Conservation (phyloP, 2,888 invertebrate species). For the Cryptus armator region DNA sequence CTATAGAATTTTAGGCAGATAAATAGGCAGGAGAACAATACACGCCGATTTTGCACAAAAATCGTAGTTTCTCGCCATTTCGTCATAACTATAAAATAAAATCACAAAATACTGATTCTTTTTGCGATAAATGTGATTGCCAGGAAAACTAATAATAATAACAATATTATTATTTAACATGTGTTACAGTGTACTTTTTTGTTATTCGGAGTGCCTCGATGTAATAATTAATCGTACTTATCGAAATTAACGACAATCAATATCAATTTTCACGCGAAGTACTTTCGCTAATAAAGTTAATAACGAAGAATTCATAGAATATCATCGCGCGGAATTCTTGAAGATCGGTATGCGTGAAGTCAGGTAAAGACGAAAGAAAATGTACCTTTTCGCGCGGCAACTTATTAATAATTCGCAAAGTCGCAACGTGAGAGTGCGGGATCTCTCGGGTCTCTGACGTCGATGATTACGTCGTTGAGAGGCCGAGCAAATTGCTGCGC, state of each 20-base stretch:
- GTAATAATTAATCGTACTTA: neutral
- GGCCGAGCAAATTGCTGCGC: conserved; percentile 66
- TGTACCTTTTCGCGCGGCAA: neutral
- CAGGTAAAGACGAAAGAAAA: neutral
- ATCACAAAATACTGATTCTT: neutral
- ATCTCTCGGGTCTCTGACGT: conserved; percentile 61
- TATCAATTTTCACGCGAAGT: neutral
- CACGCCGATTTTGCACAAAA: neutral
- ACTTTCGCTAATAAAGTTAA: neutral
- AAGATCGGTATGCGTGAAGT: neutral
- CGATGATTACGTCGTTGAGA: conserved; percentile 67
- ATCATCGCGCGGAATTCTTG: neutral
- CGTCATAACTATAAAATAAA: neutral
- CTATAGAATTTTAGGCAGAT: neutral
- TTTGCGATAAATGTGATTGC: neutral
- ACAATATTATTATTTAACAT: neutral
- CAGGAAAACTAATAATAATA: neutral
- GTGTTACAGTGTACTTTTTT: neutral
- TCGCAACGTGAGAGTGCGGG: conserved; percentile 63
- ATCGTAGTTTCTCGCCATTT: neutral
- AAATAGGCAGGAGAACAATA: neutral
- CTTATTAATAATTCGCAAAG: conserved; percentile 16
- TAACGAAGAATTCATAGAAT: neutral
- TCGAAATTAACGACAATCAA: neutral
- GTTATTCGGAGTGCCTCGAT: no score